A percentile compares a stretch with the other conserved stretches of the same genome.
phyloP scores from a whole-genome alignment of 2,113 vertebrate genomes.

The Indicator maculatus region DNA sequence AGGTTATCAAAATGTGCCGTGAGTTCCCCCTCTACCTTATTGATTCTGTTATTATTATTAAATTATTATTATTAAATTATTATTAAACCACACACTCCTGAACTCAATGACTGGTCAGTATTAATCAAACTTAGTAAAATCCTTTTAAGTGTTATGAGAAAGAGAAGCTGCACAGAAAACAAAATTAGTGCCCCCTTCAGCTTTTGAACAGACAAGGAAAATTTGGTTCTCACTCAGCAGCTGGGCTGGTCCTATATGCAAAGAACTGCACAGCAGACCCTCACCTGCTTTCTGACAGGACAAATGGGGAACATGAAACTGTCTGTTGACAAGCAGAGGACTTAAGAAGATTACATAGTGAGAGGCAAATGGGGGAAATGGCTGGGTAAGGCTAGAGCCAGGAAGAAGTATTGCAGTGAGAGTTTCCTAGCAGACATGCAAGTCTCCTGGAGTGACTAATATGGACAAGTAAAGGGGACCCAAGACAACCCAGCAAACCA shows the following conservation, averaged over 20 bases:
- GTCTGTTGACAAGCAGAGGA: neutral
- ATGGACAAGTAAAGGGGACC: rapidly evolving
- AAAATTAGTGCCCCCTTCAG: neutral
- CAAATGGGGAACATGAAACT: neutral
- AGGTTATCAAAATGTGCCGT: neutral
- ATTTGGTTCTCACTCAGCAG: neutral
- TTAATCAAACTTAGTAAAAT: neutral
- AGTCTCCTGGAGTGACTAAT: neutral
- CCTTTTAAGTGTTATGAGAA: neutral
- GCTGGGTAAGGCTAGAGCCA: neutral
- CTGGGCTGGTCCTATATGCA: neutral
- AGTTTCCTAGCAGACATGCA: neutral
- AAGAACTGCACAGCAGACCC: neutral
- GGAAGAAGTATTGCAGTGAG: neutral
- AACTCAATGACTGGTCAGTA: neutral
- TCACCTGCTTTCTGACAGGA: neutral
- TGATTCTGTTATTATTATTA: too few relatives aligned
- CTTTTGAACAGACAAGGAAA: neutral
- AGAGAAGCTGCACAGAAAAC: neutral
- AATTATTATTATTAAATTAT: too few relatives aligned
- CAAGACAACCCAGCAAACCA: neutral
- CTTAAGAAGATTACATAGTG: neutral
- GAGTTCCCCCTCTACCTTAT: neutral
- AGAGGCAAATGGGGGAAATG: neutral
- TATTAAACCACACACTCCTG: neutral